Evolutionary conservation across 1,140 invertebrate species (phyloP).

Genomic region (Philopotamus ludificatus): DNA sequence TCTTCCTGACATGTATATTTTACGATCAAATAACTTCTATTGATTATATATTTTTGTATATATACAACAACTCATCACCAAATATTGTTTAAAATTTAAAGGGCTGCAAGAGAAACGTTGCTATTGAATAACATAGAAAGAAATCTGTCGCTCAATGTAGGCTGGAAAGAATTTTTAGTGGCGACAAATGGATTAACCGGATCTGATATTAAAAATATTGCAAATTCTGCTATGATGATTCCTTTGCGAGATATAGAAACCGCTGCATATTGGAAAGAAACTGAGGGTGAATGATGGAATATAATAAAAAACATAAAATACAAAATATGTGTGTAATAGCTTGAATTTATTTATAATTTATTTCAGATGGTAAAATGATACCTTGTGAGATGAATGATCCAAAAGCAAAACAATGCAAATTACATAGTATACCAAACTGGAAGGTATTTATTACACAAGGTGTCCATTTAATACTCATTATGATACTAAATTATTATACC

Average conservation of each 20-base stretch:
- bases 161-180: constrained; percentile 51
- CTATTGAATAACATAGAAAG: too few relatives aligned
- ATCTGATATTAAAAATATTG: constrained; percentile 58
- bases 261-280: constrained; percentile 44
- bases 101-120: constrained; percentile 21
- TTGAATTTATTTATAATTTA: not conserved
- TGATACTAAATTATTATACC: not conserved
- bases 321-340: not conserved
- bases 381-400: constrained; percentile 2
- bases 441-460: constrained; percentile 22
- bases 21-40: too few relatives aligned
- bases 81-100: constrained; percentile 45
- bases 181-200: constrained; percentile 58
- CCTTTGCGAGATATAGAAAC: constrained; percentile 54
- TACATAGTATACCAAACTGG: constrained; percentile 24
- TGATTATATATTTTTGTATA: too few relatives aligned
- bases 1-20: constrained; percentile 53
- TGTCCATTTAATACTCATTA: too few relatives aligned
- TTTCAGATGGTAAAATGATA: constrained; percentile 29
- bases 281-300: constrained; percentile 10
- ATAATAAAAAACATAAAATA: not conserved
- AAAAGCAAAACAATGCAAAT: constrained; percentile 18
- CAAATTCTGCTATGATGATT: constrained; percentile 54
- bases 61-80: too few relatives aligned
- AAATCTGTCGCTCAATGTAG: constrained; percentile 40